Evolutionary conservation across 2,113 vertebrate genomes (phyloP).

Genomic region (Tonatia bakeri): DNA sequence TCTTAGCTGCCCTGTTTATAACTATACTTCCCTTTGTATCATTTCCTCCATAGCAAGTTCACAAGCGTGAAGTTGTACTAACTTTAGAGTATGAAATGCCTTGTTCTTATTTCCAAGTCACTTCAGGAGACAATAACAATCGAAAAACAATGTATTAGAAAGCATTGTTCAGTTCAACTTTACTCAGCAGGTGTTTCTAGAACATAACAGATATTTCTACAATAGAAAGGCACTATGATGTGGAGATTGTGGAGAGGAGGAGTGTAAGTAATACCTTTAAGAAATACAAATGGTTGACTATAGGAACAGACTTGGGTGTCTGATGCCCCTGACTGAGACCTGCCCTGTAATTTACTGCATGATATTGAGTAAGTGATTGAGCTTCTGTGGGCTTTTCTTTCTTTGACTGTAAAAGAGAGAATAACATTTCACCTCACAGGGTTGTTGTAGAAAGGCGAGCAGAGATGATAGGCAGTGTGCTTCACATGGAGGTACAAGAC

Average conservation of each 20-base stretch:
- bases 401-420: background rate
- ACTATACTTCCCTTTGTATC: background rate
- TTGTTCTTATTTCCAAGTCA: background rate
- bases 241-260: background rate
- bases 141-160: background rate
- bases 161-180: background rate
- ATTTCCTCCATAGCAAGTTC: background rate
- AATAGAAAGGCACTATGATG: background rate
- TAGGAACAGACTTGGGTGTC: background rate
- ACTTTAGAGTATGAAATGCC: background rate
- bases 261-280: background rate
- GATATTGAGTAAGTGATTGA: background rate
- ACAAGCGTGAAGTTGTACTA: background rate
- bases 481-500: rapidly evolving
- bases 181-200: background rate
- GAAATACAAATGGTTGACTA: background rate
- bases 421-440: background rate
- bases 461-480: background rate
- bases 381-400: background rate
- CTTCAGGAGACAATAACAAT: background rate
- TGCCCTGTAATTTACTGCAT: too few relatives aligned
- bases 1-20: background rate
- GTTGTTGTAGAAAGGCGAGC: background rate
- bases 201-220: background rate
- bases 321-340: background rate